Evolutionary conservation across 2,797 vertebrate genomes (phyloP).

Genomic region (Arnoldichthys spilopterus): DNA sequence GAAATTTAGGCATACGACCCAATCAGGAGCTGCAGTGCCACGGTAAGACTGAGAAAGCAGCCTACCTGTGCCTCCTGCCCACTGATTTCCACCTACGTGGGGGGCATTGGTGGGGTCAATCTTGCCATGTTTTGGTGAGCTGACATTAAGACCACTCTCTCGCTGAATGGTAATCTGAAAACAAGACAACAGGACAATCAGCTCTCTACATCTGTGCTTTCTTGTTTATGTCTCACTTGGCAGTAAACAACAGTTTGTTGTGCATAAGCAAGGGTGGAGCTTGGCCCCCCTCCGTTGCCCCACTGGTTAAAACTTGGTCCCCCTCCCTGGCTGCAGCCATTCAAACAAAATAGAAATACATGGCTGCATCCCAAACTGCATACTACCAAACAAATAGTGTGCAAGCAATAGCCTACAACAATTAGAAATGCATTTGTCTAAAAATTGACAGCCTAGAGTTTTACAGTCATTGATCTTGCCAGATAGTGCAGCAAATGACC

Average conservation of each 20-base stretch:
- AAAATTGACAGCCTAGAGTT: no score
- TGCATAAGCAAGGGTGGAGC: background rate
- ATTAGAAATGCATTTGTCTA: no score
- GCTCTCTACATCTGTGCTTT: background rate
- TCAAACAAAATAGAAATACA: no score
- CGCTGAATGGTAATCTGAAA: constrained; percentile 90
- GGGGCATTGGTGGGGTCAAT: constrained; percentile 86
- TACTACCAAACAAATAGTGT: no score
- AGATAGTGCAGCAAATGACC: no score
- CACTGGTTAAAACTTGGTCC: no score
- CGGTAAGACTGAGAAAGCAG: background rate
- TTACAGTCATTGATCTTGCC: no score
- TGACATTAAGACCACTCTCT: constrained; percentile 90
- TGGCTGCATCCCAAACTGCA: no score
- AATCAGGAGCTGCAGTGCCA: background rate
- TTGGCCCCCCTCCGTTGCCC: no score
- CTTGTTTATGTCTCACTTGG: background rate
- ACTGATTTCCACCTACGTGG: constrained; percentile 93
- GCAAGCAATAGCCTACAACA: no score
- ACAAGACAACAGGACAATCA: background rate
- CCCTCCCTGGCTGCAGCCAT: no score
- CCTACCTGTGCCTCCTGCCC: constrained; percentile 92
- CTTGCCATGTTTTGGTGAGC: constrained; percentile 92
- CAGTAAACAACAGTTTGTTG: background rate
- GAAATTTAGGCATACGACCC: no score